A percentile compares a stretch with the other conserved stretches of the same genome.
phyloP scores from a whole-genome alignment of 2,113 vertebrate genomes.

The Protomyctophum bolini region DNA sequence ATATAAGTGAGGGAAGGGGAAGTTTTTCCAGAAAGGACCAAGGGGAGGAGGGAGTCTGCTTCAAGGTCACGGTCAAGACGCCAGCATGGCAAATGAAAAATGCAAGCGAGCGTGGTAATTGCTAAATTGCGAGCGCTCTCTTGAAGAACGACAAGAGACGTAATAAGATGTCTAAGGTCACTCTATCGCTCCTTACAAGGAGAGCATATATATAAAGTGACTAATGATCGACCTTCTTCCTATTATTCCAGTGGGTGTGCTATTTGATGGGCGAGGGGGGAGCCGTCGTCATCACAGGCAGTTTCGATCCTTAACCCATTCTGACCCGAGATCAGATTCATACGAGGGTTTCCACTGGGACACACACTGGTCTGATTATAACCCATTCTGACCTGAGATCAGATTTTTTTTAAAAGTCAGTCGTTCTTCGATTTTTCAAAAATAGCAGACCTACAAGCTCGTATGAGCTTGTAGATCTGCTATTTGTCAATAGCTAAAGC shows the following conservation, averaged over 20 bases:
- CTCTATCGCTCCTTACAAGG: constrained; percentile 39
- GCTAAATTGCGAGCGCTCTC: constrained; percentile 50
- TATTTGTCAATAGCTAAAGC: neutral
- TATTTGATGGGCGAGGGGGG: constrained; percentile 43
- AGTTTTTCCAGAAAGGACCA: constrained; percentile 14
- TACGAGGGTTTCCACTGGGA: too few species aligned
- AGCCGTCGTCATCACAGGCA: constrained; percentile 17
- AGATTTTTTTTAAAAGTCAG: too few species aligned
- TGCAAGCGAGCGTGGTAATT: constrained; percentile 56
- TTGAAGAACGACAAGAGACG: neutral
- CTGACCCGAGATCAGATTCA: too few species aligned
- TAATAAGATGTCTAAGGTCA: constrained; percentile 42
- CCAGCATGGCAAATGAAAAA: constrained; percentile 58
- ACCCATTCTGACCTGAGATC: too few species aligned
- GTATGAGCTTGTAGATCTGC: neutral
- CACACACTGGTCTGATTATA: too few species aligned
- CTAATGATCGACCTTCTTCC: constrained; percentile 54
- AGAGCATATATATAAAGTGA: constrained; percentile 57
- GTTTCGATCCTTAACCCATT: constrained; percentile 25
- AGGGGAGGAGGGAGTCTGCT: constrained; percentile 37
- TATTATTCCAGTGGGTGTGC: constrained; percentile 37
- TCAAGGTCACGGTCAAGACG: constrained; percentile 63
- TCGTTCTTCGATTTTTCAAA: too few species aligned
- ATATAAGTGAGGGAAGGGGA: constrained; percentile 1
- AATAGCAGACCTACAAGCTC: too few species aligned